A percentile compares a stretch with the other conserved stretches of the same genome.
These are phyloP conservation scores for Drosophila virilis DNA, from an alignment of 1,140 invertebrate species.

Conservation along the genomic window DNA sequence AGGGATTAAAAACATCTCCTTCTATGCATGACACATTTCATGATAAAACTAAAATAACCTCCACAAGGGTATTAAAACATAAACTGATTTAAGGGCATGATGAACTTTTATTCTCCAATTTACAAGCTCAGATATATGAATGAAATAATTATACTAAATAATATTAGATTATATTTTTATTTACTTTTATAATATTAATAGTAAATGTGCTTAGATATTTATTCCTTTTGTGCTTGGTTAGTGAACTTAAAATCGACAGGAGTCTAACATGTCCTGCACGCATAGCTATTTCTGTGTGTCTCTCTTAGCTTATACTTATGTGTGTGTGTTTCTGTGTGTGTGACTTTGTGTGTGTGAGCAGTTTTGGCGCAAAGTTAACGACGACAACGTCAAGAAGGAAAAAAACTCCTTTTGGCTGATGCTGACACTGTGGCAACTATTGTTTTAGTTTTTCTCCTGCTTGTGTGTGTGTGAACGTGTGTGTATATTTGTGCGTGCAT, in stretches of 20 bases:
- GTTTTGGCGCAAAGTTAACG: constrained; percentile 50
- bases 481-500: constrained; percentile 21
- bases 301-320: no score
- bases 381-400: constrained; percentile 26
- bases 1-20: no score
- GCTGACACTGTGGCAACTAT: constrained; percentile 34
- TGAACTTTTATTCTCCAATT: no score
- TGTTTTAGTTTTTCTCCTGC: constrained; percentile 58
- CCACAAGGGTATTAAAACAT: no score
- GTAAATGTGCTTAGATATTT: neutral
- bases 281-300: constrained; percentile 2
- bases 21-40: no score
- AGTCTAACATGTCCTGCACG: constrained; percentile 21
- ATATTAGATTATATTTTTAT: neutral
- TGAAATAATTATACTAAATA: no score
- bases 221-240: constrained; percentile 8
- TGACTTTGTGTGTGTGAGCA: constrained; percentile 5
- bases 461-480: constrained; percentile 56
- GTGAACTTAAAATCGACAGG: constrained; percentile 43
- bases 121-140: no score
- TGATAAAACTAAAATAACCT: no score
- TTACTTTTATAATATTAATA: neutral
- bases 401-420: constrained; percentile 43
- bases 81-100: no score
- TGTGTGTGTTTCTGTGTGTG: constrained; percentile 5